Base-by-base conservation (phyloP, 2,797 vertebrate genomes). In the Melanotaenia nigrans region DNA sequence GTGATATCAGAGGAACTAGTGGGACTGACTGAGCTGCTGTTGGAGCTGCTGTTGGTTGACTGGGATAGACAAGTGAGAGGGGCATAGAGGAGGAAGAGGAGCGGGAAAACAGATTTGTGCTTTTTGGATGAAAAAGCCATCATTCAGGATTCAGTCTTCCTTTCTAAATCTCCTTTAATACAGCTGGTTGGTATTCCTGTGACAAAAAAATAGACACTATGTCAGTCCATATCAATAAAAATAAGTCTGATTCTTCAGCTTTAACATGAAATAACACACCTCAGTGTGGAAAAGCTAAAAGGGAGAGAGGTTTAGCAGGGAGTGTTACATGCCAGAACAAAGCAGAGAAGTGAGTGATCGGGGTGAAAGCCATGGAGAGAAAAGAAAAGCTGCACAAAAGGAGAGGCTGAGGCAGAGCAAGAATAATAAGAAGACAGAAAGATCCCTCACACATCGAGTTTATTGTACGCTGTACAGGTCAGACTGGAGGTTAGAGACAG, bases 291-390 rank as follows among this genome's bases (percentile, higher is more conserved):
- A 16, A 22, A 49, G 42, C 61, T 14, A 25, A 36, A 16, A 7
- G 8, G 0, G 38, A 49, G 67, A 70, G 65, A 47, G 24, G 49
- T 61, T 77, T 79, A 73, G 78, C 72, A 84, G 79, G 79, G 73
- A 89, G 89, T 62, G 80, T 24, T 83, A 90, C 91, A 87, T 90
- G 92, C 86, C 89, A 86, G 77, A 78, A 91, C 89, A 93, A 73
- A 83, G 85, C 78, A 30, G 73, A 67, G 70, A 22, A 54, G 65
- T 20, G 68, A 36, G 64, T 55, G 49, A 55, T 20, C 53, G 13
- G 32, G 13, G 22, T 32, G 4, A 11, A 62, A 57, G 67, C 30
- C 24, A 24, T 63, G 68, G 59, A 35, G 2, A 42, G 40, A 59
- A 55, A 58, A 49, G 18, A 59, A 64, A 0, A 12, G 54, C n/a